Percentiles rank a stretch among this genome's conserved stretches.
Evolutionary conservation across 1,140 invertebrate genomes (phyloP).

Genomic region (Sarcophaga bullata): DNA sequence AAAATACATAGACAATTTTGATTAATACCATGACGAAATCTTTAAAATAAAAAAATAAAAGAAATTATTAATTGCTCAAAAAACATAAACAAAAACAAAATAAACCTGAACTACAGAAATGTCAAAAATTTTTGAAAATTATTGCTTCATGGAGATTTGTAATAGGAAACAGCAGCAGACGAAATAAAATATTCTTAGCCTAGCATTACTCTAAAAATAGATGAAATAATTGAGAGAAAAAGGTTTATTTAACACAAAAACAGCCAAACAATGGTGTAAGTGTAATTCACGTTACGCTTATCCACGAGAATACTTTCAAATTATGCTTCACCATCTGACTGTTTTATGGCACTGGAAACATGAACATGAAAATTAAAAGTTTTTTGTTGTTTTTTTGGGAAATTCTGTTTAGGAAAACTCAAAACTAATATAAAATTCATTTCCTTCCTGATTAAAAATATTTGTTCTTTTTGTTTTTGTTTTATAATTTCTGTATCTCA

Average conservation of each 20-base stretch:
- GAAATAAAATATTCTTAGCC: not conserved
- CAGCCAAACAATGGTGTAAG: constrained; percentile 42
- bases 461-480: not conserved
- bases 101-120: constrained; percentile 5
- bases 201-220: no score
- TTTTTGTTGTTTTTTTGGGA: not conserved
- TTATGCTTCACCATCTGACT: not conserved
- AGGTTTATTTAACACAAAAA: not conserved
- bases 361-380: not conserved
- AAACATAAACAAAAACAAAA: not conserved
- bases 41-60: not conserved
- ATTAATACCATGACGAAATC: constrained; percentile 20
- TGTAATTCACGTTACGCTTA: constrained; percentile 42
- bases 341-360: not conserved
- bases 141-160: constrained; percentile 43
- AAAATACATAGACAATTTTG: not conserved
- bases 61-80: no score
- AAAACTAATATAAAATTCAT: constrained; percentile 19
- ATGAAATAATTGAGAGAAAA: not conserved
- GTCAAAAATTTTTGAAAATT: constrained; percentile 38
- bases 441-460: constrained; percentile 25
- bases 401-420: not conserved
- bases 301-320: not conserved
- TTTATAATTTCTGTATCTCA: not conserved
- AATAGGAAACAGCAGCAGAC: constrained; percentile 14